phyloP scores from a whole-genome alignment of 2,888 invertebrate genomes.

The Tenthredo distinguenda region DNA sequence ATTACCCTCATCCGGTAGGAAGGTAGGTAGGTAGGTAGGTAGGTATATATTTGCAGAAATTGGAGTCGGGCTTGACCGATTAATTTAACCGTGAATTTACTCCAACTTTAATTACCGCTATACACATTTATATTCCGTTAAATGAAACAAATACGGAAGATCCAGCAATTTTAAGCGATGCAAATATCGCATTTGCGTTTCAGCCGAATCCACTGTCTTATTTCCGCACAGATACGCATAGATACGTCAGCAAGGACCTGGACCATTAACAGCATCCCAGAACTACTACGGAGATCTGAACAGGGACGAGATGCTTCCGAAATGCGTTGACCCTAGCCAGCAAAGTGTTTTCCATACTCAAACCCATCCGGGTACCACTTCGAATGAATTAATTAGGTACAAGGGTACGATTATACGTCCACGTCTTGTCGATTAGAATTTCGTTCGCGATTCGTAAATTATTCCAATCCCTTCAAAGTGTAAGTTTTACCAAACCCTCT shows the following conservation, averaged over 20 bases:
- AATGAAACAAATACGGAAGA: not conserved
- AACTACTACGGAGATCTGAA: constrained; percentile 18
- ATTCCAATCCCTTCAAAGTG: not conserved
- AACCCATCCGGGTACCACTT: constrained; percentile 31
- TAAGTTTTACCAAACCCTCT: not conserved
- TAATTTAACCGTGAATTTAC: constrained; percentile 21
- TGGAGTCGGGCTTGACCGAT: constrained; percentile 1
- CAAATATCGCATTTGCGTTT: not conserved
- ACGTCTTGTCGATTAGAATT: constrained; percentile 23
- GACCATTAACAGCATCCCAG: constrained; percentile 29
- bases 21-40: not conserved
- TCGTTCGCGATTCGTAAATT: constrained; percentile 10
- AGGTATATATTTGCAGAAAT: not conserved
- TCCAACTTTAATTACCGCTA: not conserved
- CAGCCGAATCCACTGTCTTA: not conserved
- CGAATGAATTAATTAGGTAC: constrained; percentile 43
- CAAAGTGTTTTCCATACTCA: constrained; percentile 41
- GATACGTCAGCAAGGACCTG: not conserved
- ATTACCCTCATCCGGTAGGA: constrained; percentile 15
- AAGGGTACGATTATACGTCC: constrained; percentile 40
- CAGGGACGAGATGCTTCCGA: constrained; percentile 32
- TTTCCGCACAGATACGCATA: not conserved
- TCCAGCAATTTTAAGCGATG: not conserved
- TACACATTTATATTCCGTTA: not conserved
- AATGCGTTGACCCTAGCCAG: constrained; percentile 28